Percentiles rank a stretch among this genome's conserved stretches.
phyloP scores from a whole-genome alignment of 2,113 vertebrate genomes.

The Murina feae region DNA sequence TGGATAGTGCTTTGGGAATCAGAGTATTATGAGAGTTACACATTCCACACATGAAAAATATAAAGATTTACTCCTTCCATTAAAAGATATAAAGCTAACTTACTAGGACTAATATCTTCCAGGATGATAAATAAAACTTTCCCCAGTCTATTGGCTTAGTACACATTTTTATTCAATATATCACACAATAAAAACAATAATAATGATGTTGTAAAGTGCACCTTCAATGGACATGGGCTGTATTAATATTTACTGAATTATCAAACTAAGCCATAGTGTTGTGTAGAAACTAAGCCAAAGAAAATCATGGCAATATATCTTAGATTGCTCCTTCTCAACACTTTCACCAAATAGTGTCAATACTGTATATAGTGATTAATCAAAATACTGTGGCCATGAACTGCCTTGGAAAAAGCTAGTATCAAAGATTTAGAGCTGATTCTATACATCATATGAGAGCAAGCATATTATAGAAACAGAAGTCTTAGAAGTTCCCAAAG shows the following conservation, averaged over 20 bases:
- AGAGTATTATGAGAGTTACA: not conserved
- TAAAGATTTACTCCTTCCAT: not conserved
- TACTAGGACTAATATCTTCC: not conserved
- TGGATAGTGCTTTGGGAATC: not conserved
- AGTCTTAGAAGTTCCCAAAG: not conserved
- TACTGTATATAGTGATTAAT: not conserved
- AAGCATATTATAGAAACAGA: not conserved
- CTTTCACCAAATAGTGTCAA: not conserved
- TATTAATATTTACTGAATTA: constrained; percentile 36
- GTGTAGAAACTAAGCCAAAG: not conserved
- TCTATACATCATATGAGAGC: not conserved
- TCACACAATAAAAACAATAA: not conserved
- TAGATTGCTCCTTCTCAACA: not conserved
- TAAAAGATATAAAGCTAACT: not conserved
- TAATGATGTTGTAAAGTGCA: not conserved
- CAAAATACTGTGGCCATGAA: not conserved
- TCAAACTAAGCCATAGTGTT: not conserved
- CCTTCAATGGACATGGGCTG: not conserved
- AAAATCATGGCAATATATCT: not conserved
- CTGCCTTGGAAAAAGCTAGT: not conserved
- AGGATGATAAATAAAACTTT: not conserved
- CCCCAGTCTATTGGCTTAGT: not conserved
- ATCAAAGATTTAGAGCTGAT: constrained; percentile 17
- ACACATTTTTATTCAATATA: not conserved
- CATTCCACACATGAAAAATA: not conserved